Evolutionary conservation across 2,797 vertebrate genomes (phyloP).

Genomic region (Falco peregrinus): DNA sequence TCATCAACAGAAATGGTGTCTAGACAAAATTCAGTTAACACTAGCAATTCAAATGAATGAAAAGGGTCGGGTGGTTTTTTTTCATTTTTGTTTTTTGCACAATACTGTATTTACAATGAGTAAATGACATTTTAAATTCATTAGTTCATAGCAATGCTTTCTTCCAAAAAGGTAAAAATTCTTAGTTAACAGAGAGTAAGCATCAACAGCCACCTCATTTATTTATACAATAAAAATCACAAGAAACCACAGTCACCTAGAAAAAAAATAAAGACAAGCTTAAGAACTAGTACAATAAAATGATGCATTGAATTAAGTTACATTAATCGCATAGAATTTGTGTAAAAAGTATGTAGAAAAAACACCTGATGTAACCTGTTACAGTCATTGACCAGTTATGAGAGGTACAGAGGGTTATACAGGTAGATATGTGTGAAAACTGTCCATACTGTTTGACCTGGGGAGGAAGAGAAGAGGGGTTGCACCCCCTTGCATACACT

Average conservation of each 20-base stretch:
- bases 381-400: slow-evolving; percentile 99
- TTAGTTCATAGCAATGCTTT: slow-evolving; percentile 93
- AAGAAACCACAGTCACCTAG: slow-evolving; percentile 95
- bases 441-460: slow-evolving; percentile 93
- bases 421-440: slow-evolving; percentile 99
- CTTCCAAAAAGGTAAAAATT: slow-evolving; percentile 91
- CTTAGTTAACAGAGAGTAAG: slow-evolving; percentile 98
- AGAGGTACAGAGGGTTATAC: slow-evolving; percentile 99
- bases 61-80: slow-evolving; percentile 76
- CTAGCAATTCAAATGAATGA: slow-evolving; percentile 98
- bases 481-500: slow-evolving; percentile 94
- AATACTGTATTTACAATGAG: slow-evolving; percentile 99
- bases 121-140: slow-evolving; percentile 93
- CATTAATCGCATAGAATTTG: slow-evolving; percentile 99
- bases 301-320: slow-evolving; percentile 96
- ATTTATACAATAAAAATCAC: slow-evolving; percentile 98
- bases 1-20: slow-evolving; percentile 99
- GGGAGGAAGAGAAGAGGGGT: slow-evolving; percentile 87
- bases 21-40: slow-evolving; percentile 99
- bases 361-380: slow-evolving; percentile 99
- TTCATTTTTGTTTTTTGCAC: slow-evolving; percentile 82
- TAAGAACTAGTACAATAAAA: slow-evolving; percentile 98
- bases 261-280: slow-evolving; percentile 90
- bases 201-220: slow-evolving; percentile 97
- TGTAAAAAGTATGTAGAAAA: slow-evolving; percentile 99